These are phyloP conservation scores for Vombatus ursinus DNA, from an alignment of 2,113 vertebrate genomes.

Conservation along the genomic window DNA sequence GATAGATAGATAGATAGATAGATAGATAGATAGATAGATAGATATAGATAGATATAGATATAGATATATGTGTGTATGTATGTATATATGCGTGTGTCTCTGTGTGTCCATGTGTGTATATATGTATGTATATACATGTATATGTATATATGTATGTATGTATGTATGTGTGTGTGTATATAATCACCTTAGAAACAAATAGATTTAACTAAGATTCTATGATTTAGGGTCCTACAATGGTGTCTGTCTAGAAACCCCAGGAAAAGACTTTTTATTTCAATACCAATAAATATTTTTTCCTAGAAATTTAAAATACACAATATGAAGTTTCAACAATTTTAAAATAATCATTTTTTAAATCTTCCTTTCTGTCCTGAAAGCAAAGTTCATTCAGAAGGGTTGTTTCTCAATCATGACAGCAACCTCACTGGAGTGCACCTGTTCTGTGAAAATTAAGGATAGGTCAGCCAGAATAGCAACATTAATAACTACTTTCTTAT, in stretches of 20 bases:
- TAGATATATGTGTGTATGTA: no score
- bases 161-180: no score
- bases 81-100: no score
- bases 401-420: not conserved
- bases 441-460: conserved; percentile 28
- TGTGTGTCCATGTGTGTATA: no score
- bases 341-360: not conserved
- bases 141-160: no score
- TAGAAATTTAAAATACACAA: not conserved
- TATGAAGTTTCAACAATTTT: not conserved
- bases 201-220: not conserved
- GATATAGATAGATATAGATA: no score
- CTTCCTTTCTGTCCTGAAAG: not conserved
- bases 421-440: not conserved
- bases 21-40: no score
- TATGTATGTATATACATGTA: no score
- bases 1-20: no score
- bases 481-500: not conserved
- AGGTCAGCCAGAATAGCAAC: not conserved
- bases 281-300: conserved; percentile 1
- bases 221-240: not conserved
- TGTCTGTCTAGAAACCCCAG: not conserved
- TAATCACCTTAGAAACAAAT: no score
- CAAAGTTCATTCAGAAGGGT: conserved; percentile 3
- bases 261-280: not conserved